These are phyloP conservation scores for Tridacna gigas DNA, from an alignment of 2,888 invertebrate genomes.

Conservation along the genomic window DNA sequence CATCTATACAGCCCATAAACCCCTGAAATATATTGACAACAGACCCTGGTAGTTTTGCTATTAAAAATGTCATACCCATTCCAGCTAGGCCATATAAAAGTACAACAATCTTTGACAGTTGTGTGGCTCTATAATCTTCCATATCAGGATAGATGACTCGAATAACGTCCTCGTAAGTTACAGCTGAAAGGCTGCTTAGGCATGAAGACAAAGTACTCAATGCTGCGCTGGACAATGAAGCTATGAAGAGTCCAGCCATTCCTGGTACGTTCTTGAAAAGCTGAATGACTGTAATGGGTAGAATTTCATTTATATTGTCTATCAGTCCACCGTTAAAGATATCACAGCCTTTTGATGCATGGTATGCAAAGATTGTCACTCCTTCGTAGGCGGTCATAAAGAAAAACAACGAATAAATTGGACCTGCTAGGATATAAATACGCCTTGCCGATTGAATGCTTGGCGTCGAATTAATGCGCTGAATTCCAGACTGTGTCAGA, in stretches of 20 bases:
- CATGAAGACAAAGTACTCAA: conserved; percentile 46
- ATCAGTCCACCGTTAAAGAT: conserved; percentile 26
- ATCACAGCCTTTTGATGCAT: conserved; percentile 30
- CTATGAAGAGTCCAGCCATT: conserved; percentile 45
- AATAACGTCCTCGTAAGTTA: conserved; percentile 43
- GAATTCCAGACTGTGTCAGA: conserved; percentile 36
- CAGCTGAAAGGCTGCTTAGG: conserved; percentile 36
- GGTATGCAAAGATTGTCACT: conserved; percentile 37
- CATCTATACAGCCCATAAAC: conserved; percentile 46
- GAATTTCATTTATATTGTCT: conserved; percentile 41
- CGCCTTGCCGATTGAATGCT: conserved; percentile 28
- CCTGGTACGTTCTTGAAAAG: conserved; percentile 36
- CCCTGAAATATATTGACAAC: conserved; percentile 24
- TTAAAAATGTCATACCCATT: conserved; percentile 24
- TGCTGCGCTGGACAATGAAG: conserved; percentile 42
- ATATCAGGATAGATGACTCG: conserved; percentile 36
- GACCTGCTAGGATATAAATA: conserved; percentile 27
- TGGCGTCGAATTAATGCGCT: conserved; percentile 40
- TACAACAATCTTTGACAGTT: conserved; percentile 23
- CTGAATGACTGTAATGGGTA: conserved; percentile 35
- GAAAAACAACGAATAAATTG: conserved; percentile 31
- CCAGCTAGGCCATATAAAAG: conserved; percentile 27
- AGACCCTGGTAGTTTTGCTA: conserved; percentile 25
- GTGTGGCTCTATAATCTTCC: conserved; percentile 28
- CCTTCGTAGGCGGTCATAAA: conserved; percentile 39